Base-by-base conservation (phyloP, 2,888 invertebrate genomes). In the Yponomeuta plumbellus region DNA sequence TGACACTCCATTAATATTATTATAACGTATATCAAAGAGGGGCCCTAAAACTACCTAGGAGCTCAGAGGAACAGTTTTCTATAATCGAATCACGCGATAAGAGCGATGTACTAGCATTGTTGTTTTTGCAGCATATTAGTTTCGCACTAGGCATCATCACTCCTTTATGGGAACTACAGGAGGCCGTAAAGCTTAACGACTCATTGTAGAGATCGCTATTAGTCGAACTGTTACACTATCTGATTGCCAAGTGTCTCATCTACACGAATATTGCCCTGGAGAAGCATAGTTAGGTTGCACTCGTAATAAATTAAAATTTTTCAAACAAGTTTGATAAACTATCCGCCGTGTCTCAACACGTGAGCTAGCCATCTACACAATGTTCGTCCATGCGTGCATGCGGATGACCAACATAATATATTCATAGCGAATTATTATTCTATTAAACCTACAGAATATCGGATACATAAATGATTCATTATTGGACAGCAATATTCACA, bases 151-250 rank as follows among this genome's bases (percentile, higher is more conserved):
- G 79, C 82, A 81, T 83, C 82, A 79, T 78, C 80, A 80, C 77
- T 72, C 77, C 88, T 82, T 85, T 84, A 79, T 68, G 71, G 69
- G 83, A 77, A 74, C 73, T 81, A 86, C 83, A 85, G 85, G 77
- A 71, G 85, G 80, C 79, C 84, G 78, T 90, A 78, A 87, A 73
- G 69, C 76, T 84, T 89, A 84, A 90, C 88, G 90, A 87, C 84
- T 82, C 82, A 89, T 91, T 91, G 90, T 90, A 69, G 72, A 73
- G 70, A 79, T 81, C 67, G 79, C 83, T 85, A 86, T 85, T 83
- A 80, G 81, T 76, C 68, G 70, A 73, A 75, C 63, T 34, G 22
- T n/a, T 56, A 77, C 79, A 77, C 76, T 78, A 73, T 74, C 73
- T 74, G 78, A 75, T 78, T 78, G 78, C 75, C 78, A 80, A 84